Evolutionary conservation across 2,888 invertebrate species (phyloP), one percentile per base, ranked within the genome.

Genomic region (Limnephilus auricula): DNA sequence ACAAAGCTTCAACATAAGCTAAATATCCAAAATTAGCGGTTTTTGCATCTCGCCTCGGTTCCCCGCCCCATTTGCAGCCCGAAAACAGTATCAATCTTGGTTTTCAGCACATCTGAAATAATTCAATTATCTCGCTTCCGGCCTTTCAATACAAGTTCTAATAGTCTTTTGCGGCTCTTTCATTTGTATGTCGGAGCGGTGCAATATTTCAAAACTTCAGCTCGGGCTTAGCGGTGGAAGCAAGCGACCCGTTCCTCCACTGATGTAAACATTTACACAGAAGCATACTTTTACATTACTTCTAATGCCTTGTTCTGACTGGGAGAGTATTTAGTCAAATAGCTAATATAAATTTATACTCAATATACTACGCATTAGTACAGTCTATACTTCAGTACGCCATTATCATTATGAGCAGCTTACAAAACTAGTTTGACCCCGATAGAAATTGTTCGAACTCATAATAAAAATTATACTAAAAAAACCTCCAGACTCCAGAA

Each of bases 191-290:
- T 65, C 31, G 25, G 86, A 45, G 50, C 86, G 30, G 12, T 86
- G 50, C 65, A 50, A 86, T 86, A 86, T 65, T 50, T 86, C 86
- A 50, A 86, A 86, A 86, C 32, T 50, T 86, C 40, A 45, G 32
- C n/a, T 12, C 84, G 25, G 25, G n/a, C 40, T n/a, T 84, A 34
- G 18, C 84, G 40, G 84, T 34, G 10, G 84, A 84, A 84, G 40
- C 37, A 84, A 84, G 40, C 37, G 40, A 10, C 37, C 65, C 86
- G 12, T 31, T 45, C 25, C 65, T 65, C 12, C 9, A 9, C 31
- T 32, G 18, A 31, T 13, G 13, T 18, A 85, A 37, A 45, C 31
- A 45, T 85, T 45, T n/a, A n/a, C 30, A 30, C 40, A 30, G 50
- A 31, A 86, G 86, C 30, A 15, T n/a, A 86, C 40, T 86, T 86